These are phyloP conservation scores for Champsocephalus esox DNA, from an alignment of 2,797 vertebrate genomes.

Conservation along the genomic window DNA sequence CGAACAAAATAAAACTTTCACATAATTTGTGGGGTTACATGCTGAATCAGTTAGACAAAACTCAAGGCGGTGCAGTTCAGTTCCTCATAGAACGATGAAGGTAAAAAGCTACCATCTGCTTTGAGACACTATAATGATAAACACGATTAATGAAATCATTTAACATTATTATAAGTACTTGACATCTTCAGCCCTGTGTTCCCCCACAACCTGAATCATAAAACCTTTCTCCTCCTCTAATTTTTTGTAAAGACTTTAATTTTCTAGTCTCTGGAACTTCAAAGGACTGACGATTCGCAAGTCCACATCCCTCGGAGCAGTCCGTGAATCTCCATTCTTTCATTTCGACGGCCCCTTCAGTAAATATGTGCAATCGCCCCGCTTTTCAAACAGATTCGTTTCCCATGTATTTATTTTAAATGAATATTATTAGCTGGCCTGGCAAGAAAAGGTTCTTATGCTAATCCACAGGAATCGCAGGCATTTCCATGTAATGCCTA, in stretches of 20 bases:
- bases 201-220: constrained; percentile 51
- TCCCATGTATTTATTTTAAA: constrained; percentile 85
- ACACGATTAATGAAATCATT: constrained; percentile 44
- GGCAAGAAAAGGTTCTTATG: constrained; percentile 86
- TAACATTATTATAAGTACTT: constrained; percentile 40
- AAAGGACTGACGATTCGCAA: constrained; percentile 77
- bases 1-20: constrained; percentile 69
- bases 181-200: constrained; percentile 60
- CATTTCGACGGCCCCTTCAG: constrained; percentile 80
- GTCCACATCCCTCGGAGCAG: constrained; percentile 82
- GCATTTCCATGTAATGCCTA: constrained; percentile 86
- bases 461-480: constrained; percentile 88
- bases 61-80: not conserved
- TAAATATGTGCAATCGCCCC: constrained; percentile 84
- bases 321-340: constrained; percentile 79
- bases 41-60: constrained; percentile 44
- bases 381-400: constrained; percentile 80
- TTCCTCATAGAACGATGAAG: constrained; percentile 20
- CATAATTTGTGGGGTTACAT: constrained; percentile 44
- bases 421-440: constrained; percentile 87
- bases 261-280: constrained; percentile 81
- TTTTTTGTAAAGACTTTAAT: constrained; percentile 86
- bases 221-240: constrained; percentile 74
- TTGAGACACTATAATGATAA: constrained; percentile 25
- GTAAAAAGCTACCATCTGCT: constrained; percentile 40